Percentiles rank a stretch among this genome's conserved stretches.
These are phyloP conservation scores for Sinopyrophorus schimmeli DNA, from an alignment of 2,888 invertebrate genomes.

Conservation along the genomic window DNA sequence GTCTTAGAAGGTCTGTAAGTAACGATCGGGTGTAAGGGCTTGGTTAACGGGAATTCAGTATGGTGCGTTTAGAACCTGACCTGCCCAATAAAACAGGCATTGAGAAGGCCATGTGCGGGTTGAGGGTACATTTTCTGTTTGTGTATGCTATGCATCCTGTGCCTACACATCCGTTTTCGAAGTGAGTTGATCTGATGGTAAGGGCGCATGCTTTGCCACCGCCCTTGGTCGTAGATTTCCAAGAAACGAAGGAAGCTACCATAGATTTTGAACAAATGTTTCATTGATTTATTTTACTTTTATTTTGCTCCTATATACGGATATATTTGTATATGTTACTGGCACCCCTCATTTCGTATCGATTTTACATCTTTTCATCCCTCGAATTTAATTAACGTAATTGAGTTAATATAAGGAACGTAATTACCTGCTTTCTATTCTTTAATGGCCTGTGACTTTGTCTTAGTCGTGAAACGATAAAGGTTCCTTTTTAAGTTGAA, in stretches of 20 bases:
- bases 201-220: conserved; percentile 35
- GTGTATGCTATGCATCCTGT: conserved; percentile 16
- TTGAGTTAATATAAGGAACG: too few relatives aligned
- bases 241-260: conserved; percentile 25
- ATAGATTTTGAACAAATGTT: conserved; percentile 32
- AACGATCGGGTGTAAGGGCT: conserved; percentile 14
- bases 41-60: conserved; percentile 22
- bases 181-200: conserved; percentile 3
- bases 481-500: too few relatives aligned
- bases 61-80: conserved; percentile 21
- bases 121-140: conserved; percentile 15
- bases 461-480: too few relatives aligned
- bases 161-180: conserved; percentile 22
- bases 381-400: too few relatives aligned
- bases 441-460: too few relatives aligned
- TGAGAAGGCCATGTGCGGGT: conserved; percentile 27
- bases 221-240: conserved; percentile 31
- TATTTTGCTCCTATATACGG: conserved; percentile 9
- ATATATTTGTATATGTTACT: conserved; percentile 5
- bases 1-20: too few relatives aligned
- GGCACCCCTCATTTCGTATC: conserved; percentile 6
- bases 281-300: conserved; percentile 29
- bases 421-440: too few relatives aligned
- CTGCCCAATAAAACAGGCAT: conserved; percentile 21
- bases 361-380: conserved; percentile 12